Percentiles rank a stretch among this genome's conserved stretches.
Conservation (phyloP, 2,888 invertebrate genomes). For the Drosophila eohydei region DNA sequence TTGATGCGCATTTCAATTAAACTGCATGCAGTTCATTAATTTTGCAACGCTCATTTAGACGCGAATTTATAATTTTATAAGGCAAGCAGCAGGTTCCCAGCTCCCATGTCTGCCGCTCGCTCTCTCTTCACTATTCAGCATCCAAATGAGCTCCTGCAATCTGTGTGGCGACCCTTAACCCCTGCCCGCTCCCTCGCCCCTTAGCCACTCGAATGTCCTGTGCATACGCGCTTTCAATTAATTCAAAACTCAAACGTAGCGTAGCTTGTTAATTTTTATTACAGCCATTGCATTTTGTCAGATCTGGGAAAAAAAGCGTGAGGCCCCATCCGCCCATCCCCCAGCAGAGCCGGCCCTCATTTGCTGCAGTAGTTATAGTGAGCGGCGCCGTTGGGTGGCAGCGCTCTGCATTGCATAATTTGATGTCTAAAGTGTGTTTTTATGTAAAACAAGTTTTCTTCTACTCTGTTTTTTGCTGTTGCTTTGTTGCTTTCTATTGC, state of each 20-base stretch:
- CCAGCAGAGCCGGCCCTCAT: neutral
- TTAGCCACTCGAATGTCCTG: slow-evolving; percentile 63
- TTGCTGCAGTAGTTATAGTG: slow-evolving; percentile 5
- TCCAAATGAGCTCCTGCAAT: slow-evolving; percentile 24
- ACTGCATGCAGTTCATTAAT: slow-evolving; percentile 80
- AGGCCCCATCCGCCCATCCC: neutral
- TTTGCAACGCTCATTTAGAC: slow-evolving; percentile 79
- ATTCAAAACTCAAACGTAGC: slow-evolving; percentile 82
- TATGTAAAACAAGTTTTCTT: slow-evolving; percentile 74
- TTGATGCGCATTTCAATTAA: slow-evolving; percentile 76
- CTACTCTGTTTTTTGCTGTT: slow-evolving; percentile 35
- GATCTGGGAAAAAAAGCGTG: slow-evolving; percentile 30
- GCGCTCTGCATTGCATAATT: slow-evolving; percentile 71
- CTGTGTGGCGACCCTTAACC: slow-evolving; percentile 9
- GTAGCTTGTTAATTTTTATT: slow-evolving; percentile 82
- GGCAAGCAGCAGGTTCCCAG: slow-evolving; percentile 21
- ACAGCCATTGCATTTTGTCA: slow-evolving; percentile 76
- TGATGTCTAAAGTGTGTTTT: slow-evolving; percentile 76
- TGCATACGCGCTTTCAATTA: slow-evolving; percentile 79
- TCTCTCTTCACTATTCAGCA: neutral
- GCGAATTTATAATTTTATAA: slow-evolving; percentile 76
- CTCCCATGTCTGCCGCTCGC: too few species aligned
- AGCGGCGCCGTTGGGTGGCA: neutral
- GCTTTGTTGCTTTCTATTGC: slow-evolving; percentile 23
- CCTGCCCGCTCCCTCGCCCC: neutral